A percentile compares a stretch with the other conserved stretches of the same genome.
phyloP scores from a whole-genome alignment of 2,113 vertebrate genomes.

The Emydocephalus ijimae region DNA sequence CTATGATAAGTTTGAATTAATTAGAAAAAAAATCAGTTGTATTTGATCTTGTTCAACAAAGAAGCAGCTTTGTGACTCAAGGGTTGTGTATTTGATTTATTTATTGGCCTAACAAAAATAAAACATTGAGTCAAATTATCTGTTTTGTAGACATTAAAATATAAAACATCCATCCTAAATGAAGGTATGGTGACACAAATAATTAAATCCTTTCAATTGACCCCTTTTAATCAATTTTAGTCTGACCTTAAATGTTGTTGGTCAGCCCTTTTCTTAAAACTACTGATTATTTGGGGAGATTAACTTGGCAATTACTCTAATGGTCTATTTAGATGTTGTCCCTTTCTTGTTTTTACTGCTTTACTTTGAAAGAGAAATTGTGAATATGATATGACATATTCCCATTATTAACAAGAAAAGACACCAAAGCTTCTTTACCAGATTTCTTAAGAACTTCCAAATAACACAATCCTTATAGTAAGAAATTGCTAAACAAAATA shows the following conservation, averaged over 20 bases:
- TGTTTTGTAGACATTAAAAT: slow-evolving; percentile 44
- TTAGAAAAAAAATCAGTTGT: background rate
- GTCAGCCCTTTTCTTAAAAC: slow-evolving; percentile 62
- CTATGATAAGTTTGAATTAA: background rate
- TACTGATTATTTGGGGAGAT: slow-evolving; percentile 70
- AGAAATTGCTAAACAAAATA: slow-evolving; percentile 50
- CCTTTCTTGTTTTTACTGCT: slow-evolving; percentile 48
- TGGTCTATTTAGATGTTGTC: slow-evolving; percentile 59
- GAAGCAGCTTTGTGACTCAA: slow-evolving; percentile 19
- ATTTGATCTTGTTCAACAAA: slow-evolving; percentile 24
- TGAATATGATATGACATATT: slow-evolving; percentile 58
- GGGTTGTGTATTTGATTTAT: background rate
- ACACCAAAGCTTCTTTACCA: slow-evolving; percentile 42
- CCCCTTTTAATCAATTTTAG: slow-evolving; percentile 55
- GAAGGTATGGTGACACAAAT: slow-evolving; percentile 52
- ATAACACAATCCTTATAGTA: slow-evolving; percentile 55
- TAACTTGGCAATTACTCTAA: slow-evolving; percentile 55
- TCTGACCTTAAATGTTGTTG: slow-evolving; percentile 59
- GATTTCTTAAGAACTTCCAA: slow-evolving; percentile 55
- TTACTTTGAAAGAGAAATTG: slow-evolving; percentile 59
- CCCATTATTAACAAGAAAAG: slow-evolving; percentile 61
- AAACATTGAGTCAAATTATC: slow-evolving; percentile 43
- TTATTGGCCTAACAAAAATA: slow-evolving; percentile 33
- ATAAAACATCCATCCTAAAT: slow-evolving; percentile 34
- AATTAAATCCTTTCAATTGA: slow-evolving; percentile 62